These are phyloP conservation scores for Thalassaphorura encarpata DNA, from an alignment of 1,140 invertebrate species.

Conservation along the genomic window DNA sequence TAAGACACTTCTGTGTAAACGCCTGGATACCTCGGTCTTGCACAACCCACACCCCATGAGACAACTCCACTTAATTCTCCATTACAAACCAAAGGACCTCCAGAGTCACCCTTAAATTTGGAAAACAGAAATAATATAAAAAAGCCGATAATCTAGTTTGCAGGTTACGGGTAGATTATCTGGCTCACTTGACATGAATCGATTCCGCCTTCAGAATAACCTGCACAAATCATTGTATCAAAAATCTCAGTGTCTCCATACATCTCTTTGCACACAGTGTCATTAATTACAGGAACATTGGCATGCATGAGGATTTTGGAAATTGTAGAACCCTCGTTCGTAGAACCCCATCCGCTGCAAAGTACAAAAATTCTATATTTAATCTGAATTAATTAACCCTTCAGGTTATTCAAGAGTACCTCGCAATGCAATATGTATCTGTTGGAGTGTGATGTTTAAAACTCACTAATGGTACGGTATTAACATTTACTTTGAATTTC, in stretches of 20 bases:
- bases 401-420: neutral
- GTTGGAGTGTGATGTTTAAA: slow-evolving; percentile 12
- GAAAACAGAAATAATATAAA: neutral
- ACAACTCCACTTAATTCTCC: slow-evolving; percentile 25
- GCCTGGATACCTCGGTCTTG: slow-evolving; percentile 16
- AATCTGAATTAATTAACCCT: no score
- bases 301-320: slow-evolving; percentile 29
- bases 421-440: slow-evolving; percentile 18
- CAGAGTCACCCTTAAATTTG: slow-evolving; percentile 5
- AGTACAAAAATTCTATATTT: no score
- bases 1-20: slow-evolving; percentile 27
- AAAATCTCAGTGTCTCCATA: slow-evolving; percentile 29
- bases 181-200: slow-evolving; percentile 29
- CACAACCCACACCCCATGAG: slow-evolving; percentile 26
- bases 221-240: slow-evolving; percentile 30
- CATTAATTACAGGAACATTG: slow-evolving; percentile 26
- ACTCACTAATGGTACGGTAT: slow-evolving; percentile 13
- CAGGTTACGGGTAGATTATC: neutral
- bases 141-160: neutral
- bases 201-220: slow-evolving; percentile 24
- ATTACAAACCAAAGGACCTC: slow-evolving; percentile 23
- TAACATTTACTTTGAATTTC: slow-evolving; percentile 21
- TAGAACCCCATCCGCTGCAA: slow-evolving; percentile 24
- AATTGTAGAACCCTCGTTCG: slow-evolving; percentile 22
- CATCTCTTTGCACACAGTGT: slow-evolving; percentile 21